Base-by-base conservation (phyloP, 1,140 invertebrate genomes). In the Neuroterus valhalla region DNA sequence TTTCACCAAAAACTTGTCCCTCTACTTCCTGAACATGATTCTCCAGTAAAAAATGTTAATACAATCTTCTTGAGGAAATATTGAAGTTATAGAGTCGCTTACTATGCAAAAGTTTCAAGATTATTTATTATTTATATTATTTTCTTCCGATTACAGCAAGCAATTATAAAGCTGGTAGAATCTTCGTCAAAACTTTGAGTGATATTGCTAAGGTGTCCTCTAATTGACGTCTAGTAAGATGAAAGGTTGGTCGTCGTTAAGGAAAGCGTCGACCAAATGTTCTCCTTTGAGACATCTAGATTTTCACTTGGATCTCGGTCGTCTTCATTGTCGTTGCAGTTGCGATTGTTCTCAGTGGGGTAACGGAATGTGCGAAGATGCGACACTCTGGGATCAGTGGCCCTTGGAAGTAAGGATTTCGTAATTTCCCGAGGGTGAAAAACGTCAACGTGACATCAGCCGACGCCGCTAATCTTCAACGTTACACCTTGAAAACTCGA, bases 381-480 rank as follows among this genome's bases (percentile, higher is more conserved):
- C 23, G 31, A 42, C 19, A 15, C 44, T 46, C 71, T 19, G 67
- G 71, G 68, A 66, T 66, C 62, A 67, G 43, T 50, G 38, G 70
- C 55, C 70, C 55, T 72, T 66, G 23, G 68, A 71, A 66, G 70
- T 70, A 67, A 71, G 67, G 42, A 71, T 76, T 77, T 76, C 76
- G 83, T 85, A 85, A 85, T 85, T 84, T 85, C 84, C 84, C 84
- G 84, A 79, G 84, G 84, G 84, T 79, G 78, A 84, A 84, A 77
- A 75, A 68, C 23, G 73, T 77, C 66, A 81, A 84, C 81, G 82
- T 81, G 81, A 55, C 81, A 69, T 48, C 66, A 73, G 72, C 71
- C 74, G 76, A 77, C 45, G 67, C 76, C 76, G 80, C 81, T 82
- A 82, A 82, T 82, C 81, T 82, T 74, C 76, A 74, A 31, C 66